A percentile compares a stretch with the other conserved stretches of the same genome.
Evolutionary conservation across 35 echinoderm and acorn worm genomes (phyloP).

Genomic region (Chiridota heheva): DNA sequence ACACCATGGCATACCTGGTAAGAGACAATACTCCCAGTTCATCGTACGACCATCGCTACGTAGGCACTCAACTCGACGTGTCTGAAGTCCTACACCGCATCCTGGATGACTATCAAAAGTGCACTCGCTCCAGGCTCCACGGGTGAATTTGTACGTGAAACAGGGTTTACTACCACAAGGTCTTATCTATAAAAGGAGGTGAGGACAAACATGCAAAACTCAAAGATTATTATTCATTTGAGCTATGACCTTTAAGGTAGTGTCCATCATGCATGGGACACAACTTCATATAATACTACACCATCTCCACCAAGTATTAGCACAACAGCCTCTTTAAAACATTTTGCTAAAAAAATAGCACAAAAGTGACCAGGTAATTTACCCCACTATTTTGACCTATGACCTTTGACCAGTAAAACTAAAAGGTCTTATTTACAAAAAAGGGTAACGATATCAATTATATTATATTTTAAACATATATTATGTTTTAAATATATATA

Average conservation of each 20-base stretch:
- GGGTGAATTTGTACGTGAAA: conserved; percentile 64
- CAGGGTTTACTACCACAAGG: conserved; percentile 86
- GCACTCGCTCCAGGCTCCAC: conserved; percentile 79
- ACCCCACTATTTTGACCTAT: too few species aligned
- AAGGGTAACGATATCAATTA: too few species aligned
- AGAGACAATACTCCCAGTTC: conserved; percentile 60
- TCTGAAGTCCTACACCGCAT: conserved; percentile 68
- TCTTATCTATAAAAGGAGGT: conserved; percentile 44
- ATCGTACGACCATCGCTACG: conserved; percentile 78
- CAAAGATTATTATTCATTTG: background rate
- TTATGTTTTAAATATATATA: too few species aligned
- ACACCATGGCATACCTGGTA: conserved; percentile 66
- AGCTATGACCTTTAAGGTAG: background rate
- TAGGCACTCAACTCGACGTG: conserved; percentile 74
- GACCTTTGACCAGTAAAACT: too few species aligned
- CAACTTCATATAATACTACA: background rate
- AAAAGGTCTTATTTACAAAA: too few species aligned
- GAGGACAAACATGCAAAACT: background rate
- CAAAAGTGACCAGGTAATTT: too few species aligned
- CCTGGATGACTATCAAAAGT: conserved; percentile 70
- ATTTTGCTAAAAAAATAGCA: too few species aligned
- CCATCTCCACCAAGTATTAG: background rate
- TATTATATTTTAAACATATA: too few species aligned
- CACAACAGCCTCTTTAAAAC: background rate
- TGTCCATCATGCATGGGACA: background rate